Conservation (phyloP, 2,888 invertebrate species). For the Anarsia innoxiella region DNA sequence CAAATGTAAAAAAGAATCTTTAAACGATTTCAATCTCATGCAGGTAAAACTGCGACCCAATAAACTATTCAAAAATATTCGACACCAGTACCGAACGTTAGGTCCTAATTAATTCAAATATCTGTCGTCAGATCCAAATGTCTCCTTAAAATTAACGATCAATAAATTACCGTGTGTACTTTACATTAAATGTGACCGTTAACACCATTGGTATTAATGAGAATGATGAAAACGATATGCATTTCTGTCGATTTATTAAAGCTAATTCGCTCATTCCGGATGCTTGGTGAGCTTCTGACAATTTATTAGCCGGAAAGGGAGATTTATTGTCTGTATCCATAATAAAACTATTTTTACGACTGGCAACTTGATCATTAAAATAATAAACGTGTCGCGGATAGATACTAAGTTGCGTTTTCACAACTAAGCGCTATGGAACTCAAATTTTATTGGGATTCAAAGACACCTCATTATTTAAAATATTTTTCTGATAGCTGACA, state of each 20-base stretch:
- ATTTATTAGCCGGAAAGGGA: conserved; percentile 26
- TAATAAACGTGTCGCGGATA: conserved; percentile 28
- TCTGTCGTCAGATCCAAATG: too few relatives aligned
- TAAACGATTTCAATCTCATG: too few relatives aligned
- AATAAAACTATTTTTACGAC: conserved; percentile 40
- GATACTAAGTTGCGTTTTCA: neutral
- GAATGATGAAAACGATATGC: conserved; percentile 4
- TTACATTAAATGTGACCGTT: conserved; percentile 4
- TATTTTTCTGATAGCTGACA: too few relatives aligned
- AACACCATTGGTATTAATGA: conserved; percentile 3
- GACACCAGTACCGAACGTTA: too few relatives aligned
- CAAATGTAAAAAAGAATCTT: too few relatives aligned
- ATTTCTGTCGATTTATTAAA: conserved; percentile 13
- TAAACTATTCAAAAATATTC: too few relatives aligned
- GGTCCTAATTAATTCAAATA: too few relatives aligned
- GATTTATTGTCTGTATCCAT: conserved; percentile 39
- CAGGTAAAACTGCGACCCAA: too few relatives aligned
- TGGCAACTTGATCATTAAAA: conserved; percentile 27
- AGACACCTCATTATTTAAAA: too few relatives aligned
- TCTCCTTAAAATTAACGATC: conserved; percentile 15
- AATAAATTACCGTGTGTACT: conserved; percentile 23
- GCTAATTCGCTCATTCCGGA: conserved; percentile 30
- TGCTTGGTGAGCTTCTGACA: conserved; percentile 11
- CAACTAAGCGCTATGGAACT: too few relatives aligned
- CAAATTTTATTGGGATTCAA: too few relatives aligned